These are phyloP conservation scores for Phycodurus eques DNA, from an alignment of 2,113 vertebrate species.

Conservation along the genomic window DNA sequence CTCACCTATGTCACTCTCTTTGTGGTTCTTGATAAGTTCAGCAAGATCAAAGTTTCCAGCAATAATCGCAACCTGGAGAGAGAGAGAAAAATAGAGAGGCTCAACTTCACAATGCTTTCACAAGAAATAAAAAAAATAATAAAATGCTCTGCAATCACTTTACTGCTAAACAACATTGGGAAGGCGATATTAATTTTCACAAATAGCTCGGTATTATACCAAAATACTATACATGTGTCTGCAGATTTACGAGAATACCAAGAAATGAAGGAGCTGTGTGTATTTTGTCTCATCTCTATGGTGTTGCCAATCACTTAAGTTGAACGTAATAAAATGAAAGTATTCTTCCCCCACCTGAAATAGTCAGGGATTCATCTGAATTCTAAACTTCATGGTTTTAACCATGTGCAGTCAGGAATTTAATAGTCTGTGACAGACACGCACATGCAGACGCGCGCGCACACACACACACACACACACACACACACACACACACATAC, in stretches of 20 bases:
- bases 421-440: constrained; percentile 19
- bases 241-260: neutral
- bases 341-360: neutral
- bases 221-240: neutral
- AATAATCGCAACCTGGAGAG: constrained; percentile 90
- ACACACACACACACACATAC: constrained; percentile 17
- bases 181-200: neutral
- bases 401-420: constrained; percentile 40
- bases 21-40: constrained; percentile 94
- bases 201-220: neutral
- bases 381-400: constrained; percentile 24
- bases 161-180: neutral
- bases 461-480: neutral
- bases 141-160: constrained; percentile 1
- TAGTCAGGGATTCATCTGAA: constrained; percentile 2
- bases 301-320: neutral
- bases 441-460: neutral
- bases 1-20: constrained; percentile 89
- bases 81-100: neutral
- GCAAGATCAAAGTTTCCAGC: constrained; percentile 96
- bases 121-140: neutral
- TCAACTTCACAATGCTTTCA: neutral
- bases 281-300: neutral
- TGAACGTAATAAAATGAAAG: neutral
- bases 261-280: neutral